Evolutionary conservation across 2,113 vertebrate species (phyloP), one percentile per base, ranked within the genome.

Genomic region (Natator depressus): DNA sequence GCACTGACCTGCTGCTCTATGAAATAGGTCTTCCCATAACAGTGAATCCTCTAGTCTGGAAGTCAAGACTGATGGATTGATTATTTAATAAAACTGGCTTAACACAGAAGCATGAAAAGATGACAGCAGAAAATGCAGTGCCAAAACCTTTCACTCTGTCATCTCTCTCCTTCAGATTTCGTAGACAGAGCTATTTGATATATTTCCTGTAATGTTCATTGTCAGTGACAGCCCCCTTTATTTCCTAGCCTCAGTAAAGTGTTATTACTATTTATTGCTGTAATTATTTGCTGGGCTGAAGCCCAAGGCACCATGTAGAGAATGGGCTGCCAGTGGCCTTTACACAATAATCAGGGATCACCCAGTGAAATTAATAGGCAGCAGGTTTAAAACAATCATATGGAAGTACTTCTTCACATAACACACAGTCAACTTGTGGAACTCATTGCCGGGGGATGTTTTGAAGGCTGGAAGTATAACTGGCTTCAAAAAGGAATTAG

Each of bases 1-100:
- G 85, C 57, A 46, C 57, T 84, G n/a, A 49, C 50, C 13, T 50
- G 5, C 13, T 50, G 5, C 47, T 82, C 49, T 55, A 49, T 13
- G n/a, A 82, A 55, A 51, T 51, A 14, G 38, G 5, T 35, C 90
- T 46, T 27, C 12, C 82, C 11, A 17, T n/a, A 84, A 25, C 24
- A 85, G 8, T 46, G 10, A 54, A 80, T 11, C 42, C 22, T 29
- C 12, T 49, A 1, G 0, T 38, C 38, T 0, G 0, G 13, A 49
- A 94, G 42, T 19, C 42, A 86, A 24, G 3, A 80, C 29, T 53
- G 51, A 84, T 4, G 46, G 53, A 59, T 1, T 27, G 14, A 2
- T 5, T 46, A 22, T 55, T 75, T 51, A 65, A 25, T 38, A 50
- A 12, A 89, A 82, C 3, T 5, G 12, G 10, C 42, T 87, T 31